These are phyloP conservation scores for Napeogenes sylphis DNA, from an alignment of 2,888 invertebrate species.

Conservation along the genomic window DNA sequence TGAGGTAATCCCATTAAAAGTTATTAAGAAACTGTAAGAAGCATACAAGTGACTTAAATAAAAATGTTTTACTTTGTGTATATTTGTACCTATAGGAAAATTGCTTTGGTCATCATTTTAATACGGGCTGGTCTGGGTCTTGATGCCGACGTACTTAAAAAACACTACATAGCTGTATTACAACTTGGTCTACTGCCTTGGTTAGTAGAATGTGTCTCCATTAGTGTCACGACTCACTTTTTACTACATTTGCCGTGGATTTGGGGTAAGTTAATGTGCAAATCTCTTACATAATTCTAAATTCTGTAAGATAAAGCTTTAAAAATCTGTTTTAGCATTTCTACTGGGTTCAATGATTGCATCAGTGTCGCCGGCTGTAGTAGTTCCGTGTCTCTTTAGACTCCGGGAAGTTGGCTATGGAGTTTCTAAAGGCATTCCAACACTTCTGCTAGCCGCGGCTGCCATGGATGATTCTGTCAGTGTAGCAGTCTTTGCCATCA, in stretches of 20 bases:
- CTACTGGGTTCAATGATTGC: conserved; percentile 88
- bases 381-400: conserved; percentile 89
- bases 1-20: conserved; percentile 66
- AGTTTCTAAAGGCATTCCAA: conserved; percentile 91
- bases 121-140: conserved; percentile 90
- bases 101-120: conserved; percentile 89
- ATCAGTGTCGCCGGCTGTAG: conserved; percentile 93
- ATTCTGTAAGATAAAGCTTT: conserved; percentile 22
- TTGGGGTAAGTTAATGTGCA: conserved; percentile 75
- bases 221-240: conserved; percentile 79
- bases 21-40: neutral
- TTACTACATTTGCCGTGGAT: conserved; percentile 86
- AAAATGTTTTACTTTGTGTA: no score
- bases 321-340: conserved; percentile 56
- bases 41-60: no score
- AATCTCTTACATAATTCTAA: neutral
- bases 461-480: conserved; percentile 94
- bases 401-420: conserved; percentile 86
- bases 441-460: conserved; percentile 90
- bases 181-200: conserved; percentile 89
- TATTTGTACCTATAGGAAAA: conserved; percentile 74
- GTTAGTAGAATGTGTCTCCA: conserved; percentile 82
- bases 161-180: conserved; percentile 83
- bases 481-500: conserved; percentile 90
- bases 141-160: conserved; percentile 84